Evolutionary conservation across 2,113 vertebrate genomes (phyloP).

Genomic region (Pseudorectes ferrugineus): DNA sequence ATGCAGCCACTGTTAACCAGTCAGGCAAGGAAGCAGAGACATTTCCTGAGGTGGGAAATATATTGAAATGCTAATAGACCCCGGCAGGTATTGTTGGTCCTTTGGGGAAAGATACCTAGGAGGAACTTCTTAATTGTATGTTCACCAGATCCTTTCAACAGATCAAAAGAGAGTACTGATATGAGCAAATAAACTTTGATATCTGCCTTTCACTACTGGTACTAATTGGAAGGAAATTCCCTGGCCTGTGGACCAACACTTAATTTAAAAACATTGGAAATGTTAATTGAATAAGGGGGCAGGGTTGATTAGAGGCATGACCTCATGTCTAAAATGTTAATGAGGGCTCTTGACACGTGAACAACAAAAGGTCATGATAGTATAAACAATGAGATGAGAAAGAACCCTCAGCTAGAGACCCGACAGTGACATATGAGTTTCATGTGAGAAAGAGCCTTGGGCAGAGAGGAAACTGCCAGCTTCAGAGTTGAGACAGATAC

Average conservation of each 20-base stretch:
- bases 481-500: not conserved
- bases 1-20: not conserved
- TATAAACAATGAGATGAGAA: constrained; percentile 20
- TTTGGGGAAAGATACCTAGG: constrained; percentile 34
- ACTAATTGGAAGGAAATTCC: constrained; percentile 61
- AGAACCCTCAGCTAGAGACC: not conserved
- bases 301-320: constrained; percentile 35
- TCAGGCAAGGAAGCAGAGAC: constrained; percentile 20
- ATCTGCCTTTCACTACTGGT: constrained; percentile 21
- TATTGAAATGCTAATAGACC: constrained; percentile 59
- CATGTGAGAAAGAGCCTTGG: not conserved
- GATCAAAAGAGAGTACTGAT: constrained; percentile 53
- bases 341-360: constrained; percentile 8
- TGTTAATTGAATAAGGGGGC: constrained; percentile 47
- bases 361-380: constrained; percentile 41
- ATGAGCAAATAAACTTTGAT: constrained; percentile 62
- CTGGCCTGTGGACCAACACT: not conserved
- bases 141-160: constrained; percentile 41
- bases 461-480: not conserved
- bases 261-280: constrained; percentile 54
- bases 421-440: not conserved
- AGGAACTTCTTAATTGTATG: constrained; percentile 61
- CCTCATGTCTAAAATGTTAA: constrained; percentile 52
- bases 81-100: constrained; percentile 27
- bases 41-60: constrained; percentile 57